A percentile compares a stretch with the other conserved stretches of the same genome.
phyloP scores from a whole-genome alignment of 64 coral and sea anemone genomes.

The Pocillopora damicornis region DNA sequence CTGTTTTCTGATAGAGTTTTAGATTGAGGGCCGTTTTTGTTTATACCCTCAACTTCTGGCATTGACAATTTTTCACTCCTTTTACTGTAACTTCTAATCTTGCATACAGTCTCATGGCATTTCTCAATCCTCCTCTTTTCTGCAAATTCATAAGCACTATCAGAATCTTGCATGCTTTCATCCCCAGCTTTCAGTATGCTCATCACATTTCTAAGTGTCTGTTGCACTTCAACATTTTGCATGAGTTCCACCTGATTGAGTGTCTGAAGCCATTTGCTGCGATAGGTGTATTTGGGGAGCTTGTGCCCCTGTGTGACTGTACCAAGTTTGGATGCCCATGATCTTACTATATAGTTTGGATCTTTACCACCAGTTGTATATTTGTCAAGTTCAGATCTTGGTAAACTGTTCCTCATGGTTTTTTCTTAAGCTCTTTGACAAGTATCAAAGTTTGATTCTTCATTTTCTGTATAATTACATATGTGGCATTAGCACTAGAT shows the following conservation, averaged over 20 bases:
- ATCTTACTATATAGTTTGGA: conserved; percentile 30
- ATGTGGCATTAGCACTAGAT: too few relatives aligned
- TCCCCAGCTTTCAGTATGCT: not conserved
- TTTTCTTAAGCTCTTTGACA: too few relatives aligned
- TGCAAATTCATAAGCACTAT: conserved; percentile 26
- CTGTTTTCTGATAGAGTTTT: not conserved
- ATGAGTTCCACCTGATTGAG: conserved; percentile 12
- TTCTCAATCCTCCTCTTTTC: not conserved
- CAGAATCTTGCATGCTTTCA: conserved; percentile 3
- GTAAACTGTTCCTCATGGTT: not conserved
- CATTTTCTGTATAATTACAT: too few relatives aligned
- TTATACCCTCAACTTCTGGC: not conserved
- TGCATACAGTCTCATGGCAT: conserved; percentile 8
- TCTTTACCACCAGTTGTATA: conserved; percentile 7
- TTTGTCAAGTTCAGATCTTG: not conserved
- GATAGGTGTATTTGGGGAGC: conserved; percentile 7
- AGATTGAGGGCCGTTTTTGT: not conserved
- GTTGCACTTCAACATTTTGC: conserved; percentile 30
- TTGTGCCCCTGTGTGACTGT: conserved; percentile 24
- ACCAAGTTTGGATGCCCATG: conserved; percentile 28
- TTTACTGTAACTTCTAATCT: not conserved
- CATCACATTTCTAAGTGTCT: conserved; percentile 25
- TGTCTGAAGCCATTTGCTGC: conserved; percentile 28
- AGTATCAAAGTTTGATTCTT: too few relatives aligned
- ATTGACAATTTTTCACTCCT: not conserved